phyloP scores from a whole-genome alignment of 2,113 vertebrate species.

The Mustelus asterias region DNA sequence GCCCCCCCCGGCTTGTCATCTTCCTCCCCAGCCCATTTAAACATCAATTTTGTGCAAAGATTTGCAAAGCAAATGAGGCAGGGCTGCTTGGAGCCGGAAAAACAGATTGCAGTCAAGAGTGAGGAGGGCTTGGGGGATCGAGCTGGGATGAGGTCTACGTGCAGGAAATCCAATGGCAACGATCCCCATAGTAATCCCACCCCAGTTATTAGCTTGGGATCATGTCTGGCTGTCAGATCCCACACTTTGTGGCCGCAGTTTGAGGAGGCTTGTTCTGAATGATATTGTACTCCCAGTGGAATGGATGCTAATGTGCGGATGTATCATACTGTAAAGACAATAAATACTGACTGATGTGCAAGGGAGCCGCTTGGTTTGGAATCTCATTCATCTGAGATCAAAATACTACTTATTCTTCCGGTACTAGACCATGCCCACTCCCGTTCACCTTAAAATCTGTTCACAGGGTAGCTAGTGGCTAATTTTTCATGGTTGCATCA shows the following conservation, averaged over 20 bases:
- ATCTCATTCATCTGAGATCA: not conserved
- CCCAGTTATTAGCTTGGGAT: not conserved
- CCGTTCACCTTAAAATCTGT: not conserved
- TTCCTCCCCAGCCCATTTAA: not conserved
- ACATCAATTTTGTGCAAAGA: not conserved
- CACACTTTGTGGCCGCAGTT: not conserved
- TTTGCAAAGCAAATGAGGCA: constrained; percentile 30
- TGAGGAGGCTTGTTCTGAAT: not conserved
- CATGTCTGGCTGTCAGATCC: not conserved
- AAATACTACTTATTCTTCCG: not conserved
- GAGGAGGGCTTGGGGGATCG: too few species aligned
- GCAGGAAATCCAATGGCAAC: not conserved
- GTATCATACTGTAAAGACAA: not conserved
- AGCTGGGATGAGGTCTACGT: not conserved
- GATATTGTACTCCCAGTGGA: not conserved
- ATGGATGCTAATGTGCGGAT: too few species aligned
- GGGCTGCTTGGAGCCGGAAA: not conserved
- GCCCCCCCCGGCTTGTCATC: not conserved
- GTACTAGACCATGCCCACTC: not conserved
- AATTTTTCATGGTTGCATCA: not conserved
- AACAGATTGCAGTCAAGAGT: not conserved
- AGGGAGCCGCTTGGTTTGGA: not conserved
- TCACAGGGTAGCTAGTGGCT: not conserved
- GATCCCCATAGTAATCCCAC: not conserved
- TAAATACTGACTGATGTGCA: not conserved